phyloP scores from a whole-genome alignment of 2,888 invertebrate genomes.

The Empis livida region DNA sequence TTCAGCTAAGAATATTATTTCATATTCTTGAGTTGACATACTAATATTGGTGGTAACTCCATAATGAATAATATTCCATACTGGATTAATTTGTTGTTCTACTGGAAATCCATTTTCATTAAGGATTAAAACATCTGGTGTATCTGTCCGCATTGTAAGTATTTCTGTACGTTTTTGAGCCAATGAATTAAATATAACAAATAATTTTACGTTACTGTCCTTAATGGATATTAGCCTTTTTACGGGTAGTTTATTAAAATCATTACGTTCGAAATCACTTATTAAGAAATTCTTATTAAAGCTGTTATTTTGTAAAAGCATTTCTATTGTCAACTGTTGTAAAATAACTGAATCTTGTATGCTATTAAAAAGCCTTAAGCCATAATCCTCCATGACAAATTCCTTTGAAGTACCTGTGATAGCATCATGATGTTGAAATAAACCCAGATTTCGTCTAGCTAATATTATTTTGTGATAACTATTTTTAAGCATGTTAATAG shows the following conservation, averaged over 20 bases:
- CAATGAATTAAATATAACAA: conserved; percentile 74
- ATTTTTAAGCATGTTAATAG: no score
- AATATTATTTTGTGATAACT: conserved; percentile 62
- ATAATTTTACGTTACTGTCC: conserved; percentile 38
- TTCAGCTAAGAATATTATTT: conserved; percentile 63
- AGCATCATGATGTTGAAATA: conserved; percentile 97
- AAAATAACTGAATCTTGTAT: conserved; percentile 63
- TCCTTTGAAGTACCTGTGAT: conserved; percentile 92
- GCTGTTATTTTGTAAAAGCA: conserved; percentile 37
- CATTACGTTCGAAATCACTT: conserved; percentile 64
- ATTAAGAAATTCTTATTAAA: conserved; percentile 38
- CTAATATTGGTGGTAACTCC: conserved; percentile 25
- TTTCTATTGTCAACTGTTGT: conserved; percentile 59
- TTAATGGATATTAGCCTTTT: conserved; percentile 55
- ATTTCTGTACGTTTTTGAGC: conserved; percentile 67
- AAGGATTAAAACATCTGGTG: conserved; percentile 57
- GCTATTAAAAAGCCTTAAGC: conserved; percentile 70
- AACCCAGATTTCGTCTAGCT: conserved; percentile 70
- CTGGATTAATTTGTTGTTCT: conserved; percentile 65
- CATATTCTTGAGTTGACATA: conserved; percentile 44
- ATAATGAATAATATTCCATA: conserved; percentile 55
- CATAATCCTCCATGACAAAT: conserved; percentile 89
- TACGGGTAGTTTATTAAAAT: conserved; percentile 59
- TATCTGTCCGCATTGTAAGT: conserved; percentile 54
- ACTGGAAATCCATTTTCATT: conserved; percentile 50